Evolutionary conservation across 2,797 vertebrate species (phyloP), one percentile per base, ranked within the genome.

Genomic region (Craterocephalus amniculus): DNA sequence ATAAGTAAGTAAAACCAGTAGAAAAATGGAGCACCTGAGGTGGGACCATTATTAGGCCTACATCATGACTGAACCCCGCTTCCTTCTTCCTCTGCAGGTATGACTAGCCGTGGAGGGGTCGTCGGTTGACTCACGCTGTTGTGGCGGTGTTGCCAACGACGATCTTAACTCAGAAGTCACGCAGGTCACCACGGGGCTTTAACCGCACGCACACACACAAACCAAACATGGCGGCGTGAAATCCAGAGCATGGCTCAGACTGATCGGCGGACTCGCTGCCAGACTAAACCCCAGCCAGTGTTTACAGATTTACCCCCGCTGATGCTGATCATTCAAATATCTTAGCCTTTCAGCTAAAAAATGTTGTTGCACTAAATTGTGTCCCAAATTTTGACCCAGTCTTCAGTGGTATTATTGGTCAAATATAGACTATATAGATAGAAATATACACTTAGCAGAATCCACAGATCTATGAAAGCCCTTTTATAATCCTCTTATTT

Each of bases 31-130:
- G 48, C 0, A 31, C 51, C 48, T 51, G 18, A 11, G 6, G 22
- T 12, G 32, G 32, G 26, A 1, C 8, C 3, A 12, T 11, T 16
- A 4, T 13, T 52, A 24, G 12, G 49, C n/a, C n/a, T 14, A 27
- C 24, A 7, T 24, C 6, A 3, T 69, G 18, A 36, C 5, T 27
- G 18, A 6, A 59, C 22, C 9, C 31, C 13, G 3, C 43, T 8
- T 52, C 38, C n/a, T 56, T 5, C 11, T 48, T n/a, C 76, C 62
- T 69, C 58, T 70, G 12, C 78, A 94, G 92, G 97, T 98, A 99
- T 91, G 96, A 98, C 96, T 98, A 97, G 96, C 94, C 90, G 88
- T 96, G 95, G 95, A 96, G 89, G 95, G 95, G 94, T 94, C 93
- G 88, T 96, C 95, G 84, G 88, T 94, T 94, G 95, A 96, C 89